Conservation (phyloP, 2,888 invertebrate genomes). For the Cheilosia pagana region DNA sequence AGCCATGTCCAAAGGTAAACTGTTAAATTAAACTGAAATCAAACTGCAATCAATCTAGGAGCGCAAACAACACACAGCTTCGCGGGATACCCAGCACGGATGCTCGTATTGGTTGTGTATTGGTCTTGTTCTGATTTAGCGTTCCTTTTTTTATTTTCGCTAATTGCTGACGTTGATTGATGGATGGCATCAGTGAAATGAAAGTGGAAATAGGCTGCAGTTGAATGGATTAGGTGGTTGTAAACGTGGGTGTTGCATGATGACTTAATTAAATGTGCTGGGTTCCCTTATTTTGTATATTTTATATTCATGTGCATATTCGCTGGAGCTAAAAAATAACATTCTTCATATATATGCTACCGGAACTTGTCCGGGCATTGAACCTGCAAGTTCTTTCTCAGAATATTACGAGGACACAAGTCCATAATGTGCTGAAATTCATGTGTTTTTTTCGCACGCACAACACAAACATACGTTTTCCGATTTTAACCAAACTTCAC, state of each 20-base stretch:
- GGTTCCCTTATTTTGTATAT: not conserved
- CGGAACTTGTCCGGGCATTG: no score
- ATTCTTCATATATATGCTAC: no score
- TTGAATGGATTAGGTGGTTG: not conserved
- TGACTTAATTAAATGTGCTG: not conserved
- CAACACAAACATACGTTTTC: no score
- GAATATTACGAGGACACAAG: no score
- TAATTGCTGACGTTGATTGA: conserved; percentile 68
- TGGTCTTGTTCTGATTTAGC: conserved; percentile 19
- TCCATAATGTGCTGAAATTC: no score
- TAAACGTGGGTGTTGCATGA: not conserved
- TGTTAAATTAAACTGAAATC: conserved; percentile 71
- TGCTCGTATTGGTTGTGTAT: conserved; percentile 23
- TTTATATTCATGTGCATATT: not conserved
- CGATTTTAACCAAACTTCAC: no score
- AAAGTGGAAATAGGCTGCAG: conserved; percentile 15
- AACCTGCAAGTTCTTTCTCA: no score
- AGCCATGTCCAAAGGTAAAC: conserved; percentile 61
- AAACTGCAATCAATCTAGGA: conserved; percentile 66
- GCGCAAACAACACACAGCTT: conserved; percentile 7
- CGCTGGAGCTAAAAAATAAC: not conserved
- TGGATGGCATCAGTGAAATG: conserved; percentile 8
- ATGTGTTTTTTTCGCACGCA: no score
- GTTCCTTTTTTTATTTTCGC: conserved; percentile 19
- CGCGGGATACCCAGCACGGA: conserved; percentile 20